phyloP scores from a whole-genome alignment of 2,888 invertebrate genomes.

The Apamea epomidion region DNA sequence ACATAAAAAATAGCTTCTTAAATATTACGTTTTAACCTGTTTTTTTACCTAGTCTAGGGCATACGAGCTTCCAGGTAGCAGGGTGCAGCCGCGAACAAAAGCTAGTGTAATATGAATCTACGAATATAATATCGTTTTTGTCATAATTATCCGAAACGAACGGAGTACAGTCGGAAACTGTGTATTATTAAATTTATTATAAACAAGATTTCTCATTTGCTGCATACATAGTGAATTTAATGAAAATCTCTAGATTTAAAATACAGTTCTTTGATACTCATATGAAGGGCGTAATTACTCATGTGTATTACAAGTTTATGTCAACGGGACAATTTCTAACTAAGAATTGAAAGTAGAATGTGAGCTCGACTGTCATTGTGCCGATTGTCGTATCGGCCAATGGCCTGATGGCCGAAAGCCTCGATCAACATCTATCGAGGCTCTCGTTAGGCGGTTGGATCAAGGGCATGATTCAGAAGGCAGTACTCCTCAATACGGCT shows the following conservation, averaged over 20 bases:
- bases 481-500: too few species aligned
- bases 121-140: background rate
- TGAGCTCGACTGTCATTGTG: too few species aligned
- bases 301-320: background rate
- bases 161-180: background rate
- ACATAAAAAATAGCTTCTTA: too few species aligned
- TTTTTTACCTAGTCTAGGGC: background rate
- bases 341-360: background rate
- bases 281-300: background rate
- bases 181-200: background rate
- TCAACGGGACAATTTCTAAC: background rate
- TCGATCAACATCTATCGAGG: too few species aligned
- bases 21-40: too few species aligned
- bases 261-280: background rate
- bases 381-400: too few species aligned
- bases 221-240: background rate
- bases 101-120: background rate
- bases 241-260: background rate
- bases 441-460: too few species aligned
- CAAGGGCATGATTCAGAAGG: too few species aligned
- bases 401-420: too few species aligned
- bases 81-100: background rate
- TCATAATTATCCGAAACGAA: background rate
- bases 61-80: background rate
- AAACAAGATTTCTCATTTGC: background rate